These are phyloP conservation scores for Macroglossus sobrinus DNA, from an alignment of 2,113 vertebrate species.

Conservation along the genomic window DNA sequence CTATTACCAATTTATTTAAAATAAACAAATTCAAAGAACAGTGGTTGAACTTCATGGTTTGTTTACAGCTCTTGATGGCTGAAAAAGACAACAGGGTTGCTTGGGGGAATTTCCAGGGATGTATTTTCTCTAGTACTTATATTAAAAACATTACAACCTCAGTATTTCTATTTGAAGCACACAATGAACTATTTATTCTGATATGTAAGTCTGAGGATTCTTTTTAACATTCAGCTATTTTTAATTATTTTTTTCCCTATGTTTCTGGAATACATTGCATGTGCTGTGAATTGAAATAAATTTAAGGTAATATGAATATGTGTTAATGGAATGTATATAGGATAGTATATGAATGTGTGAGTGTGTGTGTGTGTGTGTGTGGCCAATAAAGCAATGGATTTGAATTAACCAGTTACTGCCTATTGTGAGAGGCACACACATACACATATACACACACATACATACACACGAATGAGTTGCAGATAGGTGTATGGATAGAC, in stretches of 20 bases:
- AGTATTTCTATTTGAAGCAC: neutral
- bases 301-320: neutral
- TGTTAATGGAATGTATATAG: neutral
- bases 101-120: neutral
- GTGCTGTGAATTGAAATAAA: slow-evolving; percentile 1
- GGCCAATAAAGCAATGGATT: neutral
- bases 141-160: neutral
- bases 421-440: neutral
- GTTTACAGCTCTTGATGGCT: neutral
- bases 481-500: neutral
- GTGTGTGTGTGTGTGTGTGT: neutral
- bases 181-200: neutral
- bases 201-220: neutral
- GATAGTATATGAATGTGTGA: neutral
- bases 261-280: neutral
- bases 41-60: neutral
- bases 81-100: neutral
- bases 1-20: neutral
- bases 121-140: neutral
- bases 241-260: neutral
- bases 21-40: neutral
- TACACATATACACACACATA: too few species aligned
- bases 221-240: neutral
- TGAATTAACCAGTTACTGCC: neutral
- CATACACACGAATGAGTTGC: neutral